A percentile compares a stretch with the other conserved stretches of the same genome.
These are phyloP conservation scores for Eulemur macaco DNA, from an alignment of 2,113 vertebrate genomes.

Conservation along the genomic window DNA sequence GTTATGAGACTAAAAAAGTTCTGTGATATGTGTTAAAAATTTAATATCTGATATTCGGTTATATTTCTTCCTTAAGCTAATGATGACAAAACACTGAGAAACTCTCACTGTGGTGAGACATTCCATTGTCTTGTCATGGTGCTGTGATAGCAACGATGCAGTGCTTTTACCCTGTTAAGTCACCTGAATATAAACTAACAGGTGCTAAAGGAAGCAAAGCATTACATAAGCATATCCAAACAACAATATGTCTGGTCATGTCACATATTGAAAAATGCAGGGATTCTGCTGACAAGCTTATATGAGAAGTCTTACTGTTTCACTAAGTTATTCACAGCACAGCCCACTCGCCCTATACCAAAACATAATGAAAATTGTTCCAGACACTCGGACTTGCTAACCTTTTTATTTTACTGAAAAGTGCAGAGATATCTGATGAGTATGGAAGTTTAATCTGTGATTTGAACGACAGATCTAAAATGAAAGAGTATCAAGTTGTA, in stretches of 20 bases:
- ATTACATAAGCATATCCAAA: slow-evolving; percentile 52
- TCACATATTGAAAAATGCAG: background rate
- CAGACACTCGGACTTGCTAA: background rate
- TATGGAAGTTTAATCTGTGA: background rate
- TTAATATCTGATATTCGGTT: background rate
- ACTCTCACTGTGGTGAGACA: slow-evolving; percentile 14
- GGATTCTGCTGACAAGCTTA: background rate
- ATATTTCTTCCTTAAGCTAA: slow-evolving; percentile 26
- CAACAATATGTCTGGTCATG: slow-evolving; percentile 15
- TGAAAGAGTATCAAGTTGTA: background rate
- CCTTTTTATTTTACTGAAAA: background rate
- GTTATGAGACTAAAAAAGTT: background rate
- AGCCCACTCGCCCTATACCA: slow-evolving; percentile 23
- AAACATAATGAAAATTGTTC: background rate
- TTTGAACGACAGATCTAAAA: background rate
- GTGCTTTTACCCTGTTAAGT: slow-evolving; percentile 50
- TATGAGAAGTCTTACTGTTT: background rate
- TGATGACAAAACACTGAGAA: slow-evolving; percentile 16
- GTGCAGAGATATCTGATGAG: background rate
- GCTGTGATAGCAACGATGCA: slow-evolving; percentile 6
- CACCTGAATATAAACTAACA: slow-evolving; percentile 59
- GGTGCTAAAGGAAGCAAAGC: slow-evolving; percentile 52
- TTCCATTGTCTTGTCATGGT: background rate
- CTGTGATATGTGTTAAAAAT: background rate
- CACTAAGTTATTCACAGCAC: slow-evolving; percentile 27